Conservation (phyloP, 2,113 vertebrate species). For the Mus spicilegus region DNA sequence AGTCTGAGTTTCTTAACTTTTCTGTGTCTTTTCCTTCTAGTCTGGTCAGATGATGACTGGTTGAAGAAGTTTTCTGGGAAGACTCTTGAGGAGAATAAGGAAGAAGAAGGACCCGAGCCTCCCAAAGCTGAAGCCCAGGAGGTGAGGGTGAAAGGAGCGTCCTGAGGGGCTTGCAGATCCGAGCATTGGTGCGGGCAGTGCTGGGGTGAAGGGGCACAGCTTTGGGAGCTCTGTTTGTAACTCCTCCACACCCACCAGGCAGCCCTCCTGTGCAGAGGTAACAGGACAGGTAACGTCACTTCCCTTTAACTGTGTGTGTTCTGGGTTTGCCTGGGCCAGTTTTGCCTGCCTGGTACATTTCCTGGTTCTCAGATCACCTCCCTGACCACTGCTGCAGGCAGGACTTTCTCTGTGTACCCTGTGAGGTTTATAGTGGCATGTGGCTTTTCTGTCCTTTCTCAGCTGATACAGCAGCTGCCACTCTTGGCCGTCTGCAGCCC, state of each 20-base stretch:
- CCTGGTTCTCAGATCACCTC: neutral
- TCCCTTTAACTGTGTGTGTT: neutral
- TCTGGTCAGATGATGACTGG: constrained; percentile 99
- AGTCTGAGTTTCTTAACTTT: neutral
- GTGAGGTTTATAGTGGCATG: neutral
- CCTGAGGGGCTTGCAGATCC: neutral
- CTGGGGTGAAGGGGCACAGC: neutral
- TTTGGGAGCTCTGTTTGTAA: neutral
- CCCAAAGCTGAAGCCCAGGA: constrained; percentile 88
- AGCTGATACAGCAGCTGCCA: neutral
- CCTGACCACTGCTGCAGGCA: neutral
- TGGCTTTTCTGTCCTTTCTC: neutral
- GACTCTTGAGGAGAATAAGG: constrained; percentile 93
- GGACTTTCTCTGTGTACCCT: neutral
- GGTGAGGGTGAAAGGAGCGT: constrained; percentile 78
- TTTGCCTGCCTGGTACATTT: neutral
- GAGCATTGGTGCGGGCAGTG: neutral
- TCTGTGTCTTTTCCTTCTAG: constrained; percentile 81
- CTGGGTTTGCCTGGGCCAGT: neutral
- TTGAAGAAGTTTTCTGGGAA: constrained; percentile 98
- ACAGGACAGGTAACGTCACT: neutral
- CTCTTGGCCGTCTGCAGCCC: neutral
- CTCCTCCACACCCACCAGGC: too few relatives aligned
- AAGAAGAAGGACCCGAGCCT: constrained; percentile 86
- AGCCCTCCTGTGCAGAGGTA: neutral